Conservation (phyloP, 2,113 vertebrate species). For the Barnardius zonarius region DNA sequence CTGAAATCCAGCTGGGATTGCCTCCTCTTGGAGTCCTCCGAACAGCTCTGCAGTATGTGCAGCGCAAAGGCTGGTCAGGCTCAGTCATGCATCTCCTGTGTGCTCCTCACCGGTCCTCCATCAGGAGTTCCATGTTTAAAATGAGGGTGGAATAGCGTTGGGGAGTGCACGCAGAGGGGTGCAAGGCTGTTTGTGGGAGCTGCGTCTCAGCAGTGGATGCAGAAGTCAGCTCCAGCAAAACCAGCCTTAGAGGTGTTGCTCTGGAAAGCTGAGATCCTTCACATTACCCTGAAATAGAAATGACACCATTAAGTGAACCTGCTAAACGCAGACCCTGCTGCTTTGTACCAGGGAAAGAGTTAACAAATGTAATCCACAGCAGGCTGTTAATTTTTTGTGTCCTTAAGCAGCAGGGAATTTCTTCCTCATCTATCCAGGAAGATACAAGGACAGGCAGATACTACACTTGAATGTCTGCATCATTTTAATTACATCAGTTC, state of each 20-base stretch:
- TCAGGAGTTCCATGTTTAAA: background rate
- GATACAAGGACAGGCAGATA: conserved; percentile 58
- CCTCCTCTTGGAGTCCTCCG: background rate
- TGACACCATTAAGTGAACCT: background rate
- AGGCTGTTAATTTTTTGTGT: conserved; percentile 55
- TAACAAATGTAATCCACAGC: conserved; percentile 51
- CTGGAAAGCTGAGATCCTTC: background rate
- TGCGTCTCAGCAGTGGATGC: background rate
- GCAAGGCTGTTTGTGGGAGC: background rate
- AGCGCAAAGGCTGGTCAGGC: background rate
- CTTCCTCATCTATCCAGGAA: conserved; percentile 59
- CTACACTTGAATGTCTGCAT: conserved; percentile 56
- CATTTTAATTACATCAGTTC: conserved; percentile 65
- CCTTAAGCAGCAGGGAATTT: conserved; percentile 65
- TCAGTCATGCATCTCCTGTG: background rate
- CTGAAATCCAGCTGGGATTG: background rate
- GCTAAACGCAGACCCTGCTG: background rate
- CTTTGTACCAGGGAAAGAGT: background rate
- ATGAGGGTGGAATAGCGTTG: background rate
- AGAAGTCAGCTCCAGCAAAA: background rate
- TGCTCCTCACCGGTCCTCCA: background rate
- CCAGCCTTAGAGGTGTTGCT: background rate
- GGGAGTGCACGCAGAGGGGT: background rate
- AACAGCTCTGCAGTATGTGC: background rate
- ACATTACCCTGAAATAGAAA: background rate